A percentile compares a stretch with the other conserved stretches of the same genome.
Evolutionary conservation across 2,797 vertebrate genomes (phyloP).

Genomic region (Chaenodraco wilsoni): DNA sequence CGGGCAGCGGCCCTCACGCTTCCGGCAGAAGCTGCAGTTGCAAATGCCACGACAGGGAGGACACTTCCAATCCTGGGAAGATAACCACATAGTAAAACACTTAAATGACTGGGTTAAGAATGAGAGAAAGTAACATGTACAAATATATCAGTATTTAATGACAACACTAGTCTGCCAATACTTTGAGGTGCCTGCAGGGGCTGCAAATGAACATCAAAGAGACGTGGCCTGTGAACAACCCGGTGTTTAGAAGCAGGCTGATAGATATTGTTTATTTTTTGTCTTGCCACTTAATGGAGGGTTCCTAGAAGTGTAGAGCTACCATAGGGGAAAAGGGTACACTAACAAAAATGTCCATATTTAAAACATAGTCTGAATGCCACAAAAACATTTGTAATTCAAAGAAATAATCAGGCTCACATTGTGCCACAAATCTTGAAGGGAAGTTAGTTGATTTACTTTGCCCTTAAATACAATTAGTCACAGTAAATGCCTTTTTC

Average conservation of each 20-base stretch:
- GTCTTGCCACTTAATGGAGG: neutral
- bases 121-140: neutral
- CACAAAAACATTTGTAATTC: neutral
- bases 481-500: neutral
- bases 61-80: conserved; percentile 80
- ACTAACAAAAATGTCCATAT: neutral
- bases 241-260: too few relatives aligned
- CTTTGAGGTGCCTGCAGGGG: neutral
- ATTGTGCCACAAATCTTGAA: neutral
- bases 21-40: conserved; percentile 87
- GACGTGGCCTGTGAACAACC: neutral
- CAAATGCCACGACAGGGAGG: conserved; percentile 86
- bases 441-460: neutral
- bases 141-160: neutral
- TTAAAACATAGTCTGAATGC: too few relatives aligned
- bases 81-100: neutral
- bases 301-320: neutral
- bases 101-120: neutral
- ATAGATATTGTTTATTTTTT: neutral
- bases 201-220: neutral
- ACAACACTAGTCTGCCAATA: neutral
- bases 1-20: conserved; percentile 82
- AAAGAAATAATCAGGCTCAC: neutral
- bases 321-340: neutral
- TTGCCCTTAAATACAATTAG: neutral